These are phyloP conservation scores for Drosophila koepferae DNA, from an alignment of 2,888 invertebrate genomes.

Conservation along the genomic window DNA sequence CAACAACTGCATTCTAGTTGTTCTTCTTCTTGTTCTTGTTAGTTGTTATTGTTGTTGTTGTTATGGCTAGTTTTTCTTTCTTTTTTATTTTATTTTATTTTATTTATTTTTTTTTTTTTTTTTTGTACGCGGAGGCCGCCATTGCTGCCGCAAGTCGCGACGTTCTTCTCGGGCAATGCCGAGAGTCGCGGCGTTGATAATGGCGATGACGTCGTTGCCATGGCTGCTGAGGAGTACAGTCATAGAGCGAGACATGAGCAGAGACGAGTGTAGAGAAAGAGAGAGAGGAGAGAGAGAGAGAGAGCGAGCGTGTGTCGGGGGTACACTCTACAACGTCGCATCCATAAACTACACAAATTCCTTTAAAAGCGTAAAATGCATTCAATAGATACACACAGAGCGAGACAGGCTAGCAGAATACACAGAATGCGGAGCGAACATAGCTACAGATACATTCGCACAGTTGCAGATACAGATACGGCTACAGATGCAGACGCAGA, in stretches of 20 bases:
- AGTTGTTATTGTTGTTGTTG: slow-evolving; percentile 37
- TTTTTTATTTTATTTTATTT: too few species aligned
- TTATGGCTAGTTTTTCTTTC: slow-evolving; percentile 55
- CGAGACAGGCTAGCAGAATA: slow-evolving; percentile 11
- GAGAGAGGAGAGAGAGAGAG: neutral
- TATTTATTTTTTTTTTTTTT: too few species aligned
- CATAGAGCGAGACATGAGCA: slow-evolving; percentile 56
- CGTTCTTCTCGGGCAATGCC: slow-evolving; percentile 14
- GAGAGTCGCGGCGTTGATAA: slow-evolving; percentile 42
- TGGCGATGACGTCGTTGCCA: slow-evolving; percentile 76
- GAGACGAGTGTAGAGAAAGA: neutral
- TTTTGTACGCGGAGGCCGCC: slow-evolving; percentile 28
- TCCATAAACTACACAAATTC: slow-evolving; percentile 81
- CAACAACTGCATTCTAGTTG: slow-evolving; percentile 9
- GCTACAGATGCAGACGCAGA: slow-evolving; percentile 18
- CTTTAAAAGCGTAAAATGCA: slow-evolving; percentile 81
- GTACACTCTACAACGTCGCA: slow-evolving; percentile 62
- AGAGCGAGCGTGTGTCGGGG: neutral
- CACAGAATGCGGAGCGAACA: slow-evolving; percentile 7
- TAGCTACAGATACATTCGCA: neutral
- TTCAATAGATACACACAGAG: slow-evolving; percentile 74
- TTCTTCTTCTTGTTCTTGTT: slow-evolving; percentile 13
- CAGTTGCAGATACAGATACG: slow-evolving; percentile 24
- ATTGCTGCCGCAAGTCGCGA: slow-evolving; percentile 46
- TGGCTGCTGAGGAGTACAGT: slow-evolving; percentile 67